Percentiles rank a stretch among this genome's conserved stretches.
These are phyloP conservation scores for Grapholita molesta DNA, from an alignment of 1,140 invertebrate genomes.

Conservation along the genomic window DNA sequence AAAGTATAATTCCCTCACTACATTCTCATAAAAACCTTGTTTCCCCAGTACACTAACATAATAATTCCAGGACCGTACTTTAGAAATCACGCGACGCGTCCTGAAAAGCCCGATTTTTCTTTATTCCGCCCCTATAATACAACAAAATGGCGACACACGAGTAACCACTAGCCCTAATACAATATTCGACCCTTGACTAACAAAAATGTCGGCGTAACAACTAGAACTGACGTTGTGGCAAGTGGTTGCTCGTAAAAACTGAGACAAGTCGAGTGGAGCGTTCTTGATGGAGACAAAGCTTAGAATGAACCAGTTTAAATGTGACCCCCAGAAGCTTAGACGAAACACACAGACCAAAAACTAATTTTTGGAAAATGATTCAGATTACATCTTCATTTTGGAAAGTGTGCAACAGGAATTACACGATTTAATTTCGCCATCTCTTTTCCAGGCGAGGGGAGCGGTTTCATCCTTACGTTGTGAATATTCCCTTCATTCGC, in stretches of 20 bases:
- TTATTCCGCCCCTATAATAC: neutral
- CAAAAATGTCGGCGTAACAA: neutral
- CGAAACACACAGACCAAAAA: no score
- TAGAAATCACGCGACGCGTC: neutral
- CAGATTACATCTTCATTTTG: no score
- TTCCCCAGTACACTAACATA: neutral
- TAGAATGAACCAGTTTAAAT: neutral
- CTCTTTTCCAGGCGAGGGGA: no score
- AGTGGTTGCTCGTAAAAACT: slow-evolving; percentile 15
- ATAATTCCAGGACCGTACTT: neutral
- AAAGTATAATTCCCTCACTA: no score
- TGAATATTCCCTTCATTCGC: no score
- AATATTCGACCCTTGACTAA: slow-evolving; percentile 12
- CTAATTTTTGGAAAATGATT: no score
- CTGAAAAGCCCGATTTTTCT: neutral
- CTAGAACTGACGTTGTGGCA: slow-evolving; percentile 13
- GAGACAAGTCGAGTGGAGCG: neutral
- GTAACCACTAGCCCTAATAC: neutral
- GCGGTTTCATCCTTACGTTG: no score
- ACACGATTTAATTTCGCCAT: no score
- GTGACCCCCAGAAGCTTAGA: no score
- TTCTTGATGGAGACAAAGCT: neutral
- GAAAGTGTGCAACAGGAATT: no score
- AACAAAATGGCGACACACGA: neutral
- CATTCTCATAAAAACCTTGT: neutral